Percentiles rank a stretch among this genome's conserved stretches.
phyloP scores from a whole-genome alignment of 2,797 vertebrate genomes.

The Channa striata region DNA sequence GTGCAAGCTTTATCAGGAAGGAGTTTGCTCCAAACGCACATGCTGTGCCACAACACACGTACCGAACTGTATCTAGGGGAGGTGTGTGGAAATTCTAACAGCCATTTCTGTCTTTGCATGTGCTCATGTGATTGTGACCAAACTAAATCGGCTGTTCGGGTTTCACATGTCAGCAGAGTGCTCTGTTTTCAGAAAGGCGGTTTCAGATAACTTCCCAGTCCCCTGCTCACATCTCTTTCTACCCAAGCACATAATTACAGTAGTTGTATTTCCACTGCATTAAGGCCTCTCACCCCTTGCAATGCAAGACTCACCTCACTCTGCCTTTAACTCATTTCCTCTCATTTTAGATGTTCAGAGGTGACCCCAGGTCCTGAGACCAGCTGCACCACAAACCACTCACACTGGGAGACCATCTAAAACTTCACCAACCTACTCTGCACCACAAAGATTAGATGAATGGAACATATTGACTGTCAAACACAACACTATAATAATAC shows the following conservation, averaged over 20 bases:
- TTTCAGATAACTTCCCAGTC: conserved; percentile 57
- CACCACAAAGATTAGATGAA: no score
- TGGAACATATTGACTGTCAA: no score
- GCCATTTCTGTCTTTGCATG: conserved; percentile 3
- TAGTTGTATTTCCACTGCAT: conserved; percentile 27
- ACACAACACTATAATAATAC: no score
- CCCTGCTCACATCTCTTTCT: conserved; percentile 12
- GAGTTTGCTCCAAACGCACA: conserved; percentile 45
- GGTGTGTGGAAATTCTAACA: conserved; percentile 22
- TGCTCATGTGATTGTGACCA: conserved; percentile 20
- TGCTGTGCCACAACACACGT: conserved; percentile 27
- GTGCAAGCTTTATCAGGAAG: conserved; percentile 76
- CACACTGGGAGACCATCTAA: no score
- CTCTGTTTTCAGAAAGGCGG: conserved; percentile 58
- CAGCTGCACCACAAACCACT: conserved; percentile 29
- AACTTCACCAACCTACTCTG: no score
- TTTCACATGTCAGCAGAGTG: conserved; percentile 51
- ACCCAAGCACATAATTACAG: conserved; percentile 61
- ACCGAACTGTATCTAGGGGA: conserved; percentile 5
- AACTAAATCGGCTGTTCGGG: conserved; percentile 40
- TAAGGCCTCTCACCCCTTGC: conserved; percentile 27
- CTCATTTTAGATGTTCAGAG: conserved; percentile 40
- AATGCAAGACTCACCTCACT: conserved; percentile 22
- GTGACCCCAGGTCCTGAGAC: conserved; percentile 38
- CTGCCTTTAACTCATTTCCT: conserved; percentile 46